Evolutionary conservation across 2,888 invertebrate genomes (phyloP).

Genomic region (Patella caerulea): DNA sequence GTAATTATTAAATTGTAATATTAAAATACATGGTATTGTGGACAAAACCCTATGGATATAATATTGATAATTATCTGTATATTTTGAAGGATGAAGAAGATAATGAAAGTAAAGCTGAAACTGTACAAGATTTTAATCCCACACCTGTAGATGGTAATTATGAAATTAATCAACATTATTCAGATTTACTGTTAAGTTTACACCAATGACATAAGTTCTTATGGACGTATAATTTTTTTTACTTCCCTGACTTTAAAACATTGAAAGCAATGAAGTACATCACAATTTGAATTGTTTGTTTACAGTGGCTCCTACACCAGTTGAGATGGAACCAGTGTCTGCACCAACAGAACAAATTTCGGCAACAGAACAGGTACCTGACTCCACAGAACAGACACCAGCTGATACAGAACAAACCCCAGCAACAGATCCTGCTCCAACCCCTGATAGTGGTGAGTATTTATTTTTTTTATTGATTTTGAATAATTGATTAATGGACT

Average conservation of each 20-base stretch:
- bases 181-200: no score
- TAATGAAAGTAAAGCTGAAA: neutral
- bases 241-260: no score
- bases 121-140: neutral
- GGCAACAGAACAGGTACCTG: conserved; percentile 9
- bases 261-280: no score
- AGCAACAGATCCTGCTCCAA: neutral
- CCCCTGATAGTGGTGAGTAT: conserved; percentile 10
- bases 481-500: neutral
- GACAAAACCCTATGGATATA: no score
- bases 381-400: conserved; percentile 7
- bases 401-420: conserved; percentile 5
- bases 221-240: no score
- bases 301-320: neutral
- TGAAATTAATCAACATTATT: neutral
- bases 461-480: no score
- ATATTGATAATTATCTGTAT: neutral
- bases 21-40: no score
- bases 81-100: neutral
- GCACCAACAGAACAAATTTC: conserved; percentile 10
- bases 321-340: conserved; percentile 14
- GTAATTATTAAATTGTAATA: no score
- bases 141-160: neutral
- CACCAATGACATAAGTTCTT: no score
- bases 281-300: no score